Evolutionary conservation across 2,113 vertebrate species (phyloP).

Genomic region (Pseudorasbora parva): DNA sequence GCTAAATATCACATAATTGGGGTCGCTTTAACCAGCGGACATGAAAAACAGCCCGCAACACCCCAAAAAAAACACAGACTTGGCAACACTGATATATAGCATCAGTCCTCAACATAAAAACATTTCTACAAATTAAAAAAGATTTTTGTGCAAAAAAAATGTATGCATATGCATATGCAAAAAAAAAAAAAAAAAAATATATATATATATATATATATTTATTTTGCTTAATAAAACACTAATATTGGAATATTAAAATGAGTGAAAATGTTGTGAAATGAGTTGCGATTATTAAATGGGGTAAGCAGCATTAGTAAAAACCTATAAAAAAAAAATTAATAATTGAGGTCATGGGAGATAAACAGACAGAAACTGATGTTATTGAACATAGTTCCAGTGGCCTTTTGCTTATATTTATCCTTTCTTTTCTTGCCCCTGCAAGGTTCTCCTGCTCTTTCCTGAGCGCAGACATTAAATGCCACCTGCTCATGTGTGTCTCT

Average conservation of each 20-base stretch:
- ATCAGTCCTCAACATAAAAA: no score
- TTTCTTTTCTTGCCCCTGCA: slow-evolving; percentile 14
- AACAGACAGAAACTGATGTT: neutral
- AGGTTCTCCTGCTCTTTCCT: slow-evolving; percentile 37
- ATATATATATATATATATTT: no score
- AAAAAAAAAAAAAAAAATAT: no score
- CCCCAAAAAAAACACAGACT: no score
- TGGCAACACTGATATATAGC: no score
- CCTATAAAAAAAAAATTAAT: no score
- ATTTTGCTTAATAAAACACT: neutral
- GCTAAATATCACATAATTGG: no score
- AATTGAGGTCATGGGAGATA: neutral
- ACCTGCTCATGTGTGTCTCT: slow-evolving; percentile 54
- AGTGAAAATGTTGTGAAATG: neutral
- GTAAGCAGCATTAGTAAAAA: neutral
- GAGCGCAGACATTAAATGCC: slow-evolving; percentile 57
- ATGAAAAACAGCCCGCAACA: no score
- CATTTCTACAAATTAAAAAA: no score
- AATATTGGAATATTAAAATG: neutral
- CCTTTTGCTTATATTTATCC: slow-evolving; percentile 29
- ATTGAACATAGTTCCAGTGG: slow-evolving; percentile 41
- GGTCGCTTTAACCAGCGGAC: no score
- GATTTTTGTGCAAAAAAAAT: no score
- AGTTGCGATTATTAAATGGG: neutral
- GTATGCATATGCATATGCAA: no score